Conservation (phyloP, 2,113 vertebrate species). For the Oryzias javanicus region DNA sequence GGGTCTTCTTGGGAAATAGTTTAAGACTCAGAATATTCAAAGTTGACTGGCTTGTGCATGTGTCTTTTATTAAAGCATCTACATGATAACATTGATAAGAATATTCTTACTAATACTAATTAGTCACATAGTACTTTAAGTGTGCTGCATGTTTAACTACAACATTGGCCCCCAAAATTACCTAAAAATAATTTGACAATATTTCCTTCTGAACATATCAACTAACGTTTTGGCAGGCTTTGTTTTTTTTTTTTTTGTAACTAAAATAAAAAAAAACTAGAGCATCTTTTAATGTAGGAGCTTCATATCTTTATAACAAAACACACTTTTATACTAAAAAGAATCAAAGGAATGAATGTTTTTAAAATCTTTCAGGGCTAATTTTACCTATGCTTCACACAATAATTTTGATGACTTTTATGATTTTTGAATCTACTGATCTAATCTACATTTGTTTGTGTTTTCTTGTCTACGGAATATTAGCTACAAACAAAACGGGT, state of each 20-base stretch:
- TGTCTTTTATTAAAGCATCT: constrained; percentile 45
- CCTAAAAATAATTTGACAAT: constrained; percentile 16
- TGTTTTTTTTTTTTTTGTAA: constrained; percentile 14
- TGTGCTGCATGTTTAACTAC: constrained; percentile 24
- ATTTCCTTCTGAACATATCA: constrained; percentile 23
- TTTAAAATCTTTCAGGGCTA: constrained; percentile 65
- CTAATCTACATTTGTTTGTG: constrained; percentile 17
- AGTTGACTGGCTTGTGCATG: constrained; percentile 62
- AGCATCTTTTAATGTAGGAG: constrained; percentile 53
- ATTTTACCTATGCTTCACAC: constrained; percentile 71
- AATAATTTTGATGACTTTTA: constrained; percentile 57
- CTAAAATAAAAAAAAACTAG: constrained; percentile 2
- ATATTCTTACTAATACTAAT: background rate
- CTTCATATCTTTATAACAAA: constrained; percentile 67
- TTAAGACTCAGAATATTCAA: constrained; percentile 38
- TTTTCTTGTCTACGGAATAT: constrained; percentile 8
- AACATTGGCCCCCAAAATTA: constrained; percentile 9
- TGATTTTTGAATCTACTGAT: constrained; percentile 42
- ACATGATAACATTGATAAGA: constrained; percentile 48
- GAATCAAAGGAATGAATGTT: constrained; percentile 43
- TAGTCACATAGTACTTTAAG: constrained; percentile 11
- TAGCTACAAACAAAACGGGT: background rate
- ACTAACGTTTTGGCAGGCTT: constrained; percentile 23
- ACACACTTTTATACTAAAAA: constrained; percentile 63
- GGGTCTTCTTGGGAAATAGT: constrained; percentile 12